These are phyloP conservation scores for Spinibarbus caldwelli DNA, from an alignment of 2,797 vertebrate genomes.

Conservation along the genomic window DNA sequence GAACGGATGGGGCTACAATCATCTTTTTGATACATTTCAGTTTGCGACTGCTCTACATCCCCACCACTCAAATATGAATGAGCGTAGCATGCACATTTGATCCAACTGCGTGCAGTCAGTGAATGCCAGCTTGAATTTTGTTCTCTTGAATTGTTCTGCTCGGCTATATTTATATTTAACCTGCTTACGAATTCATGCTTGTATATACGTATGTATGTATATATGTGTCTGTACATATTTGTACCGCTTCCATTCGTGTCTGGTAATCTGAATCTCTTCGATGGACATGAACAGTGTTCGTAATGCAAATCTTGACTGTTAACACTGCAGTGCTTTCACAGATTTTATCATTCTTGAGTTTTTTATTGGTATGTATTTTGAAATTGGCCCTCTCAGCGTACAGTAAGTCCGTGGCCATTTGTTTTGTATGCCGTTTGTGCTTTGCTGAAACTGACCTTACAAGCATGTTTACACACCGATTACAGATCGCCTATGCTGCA, in stretches of 20 bases:
- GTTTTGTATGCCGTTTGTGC: conserved; percentile 44
- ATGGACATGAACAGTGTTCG: conserved; percentile 39
- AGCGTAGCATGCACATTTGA: conserved; percentile 53
- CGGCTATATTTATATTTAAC: conserved; percentile 55
- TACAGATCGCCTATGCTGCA: conserved; percentile 54
- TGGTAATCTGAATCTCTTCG: conserved; percentile 30
- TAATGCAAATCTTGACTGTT: conserved; percentile 60
- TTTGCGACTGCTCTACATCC: conserved; percentile 9
- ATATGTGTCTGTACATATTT: conserved; percentile 55
- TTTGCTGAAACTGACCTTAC: conserved; percentile 44
- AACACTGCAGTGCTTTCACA: conserved; percentile 53
- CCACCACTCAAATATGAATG: conserved; percentile 1
- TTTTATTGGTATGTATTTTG: conserved; percentile 45
- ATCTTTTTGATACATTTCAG: conserved; percentile 12
- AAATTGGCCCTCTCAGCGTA: conserved; percentile 20
- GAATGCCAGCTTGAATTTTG: conserved; percentile 37
- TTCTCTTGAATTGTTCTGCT: conserved; percentile 50
- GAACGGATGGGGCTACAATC: neutral
- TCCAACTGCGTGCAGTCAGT: conserved; percentile 21
- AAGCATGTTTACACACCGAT: conserved; percentile 56
- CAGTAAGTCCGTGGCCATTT: conserved; percentile 1
- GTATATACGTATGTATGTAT: conserved; percentile 38
- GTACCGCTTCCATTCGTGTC: conserved; percentile 29
- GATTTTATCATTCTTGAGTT: conserved; percentile 1
- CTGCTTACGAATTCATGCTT: conserved; percentile 44